Conservation (phyloP, 2,113 vertebrate genomes). For the Pungitius pungitius region DNA sequence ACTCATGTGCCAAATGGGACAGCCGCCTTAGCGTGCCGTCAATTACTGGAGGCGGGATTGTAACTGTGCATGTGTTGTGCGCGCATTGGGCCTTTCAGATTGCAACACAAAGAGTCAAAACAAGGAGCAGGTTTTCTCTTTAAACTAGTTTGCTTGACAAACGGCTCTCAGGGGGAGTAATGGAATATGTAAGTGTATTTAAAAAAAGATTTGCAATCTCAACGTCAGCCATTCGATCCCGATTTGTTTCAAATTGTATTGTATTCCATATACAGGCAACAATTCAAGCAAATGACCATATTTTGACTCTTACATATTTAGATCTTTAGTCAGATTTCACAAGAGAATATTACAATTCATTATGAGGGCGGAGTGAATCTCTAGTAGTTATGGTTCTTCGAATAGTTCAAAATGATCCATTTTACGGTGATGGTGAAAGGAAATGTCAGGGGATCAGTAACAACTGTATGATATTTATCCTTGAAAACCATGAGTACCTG, state of each 20-base stretch:
- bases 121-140: background rate
- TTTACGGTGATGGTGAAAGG: background rate
- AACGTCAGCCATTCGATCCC: background rate
- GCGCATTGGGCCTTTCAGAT: background rate
- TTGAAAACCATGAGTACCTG: background rate
- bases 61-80: slow-evolving; percentile 1
- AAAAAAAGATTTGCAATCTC: slow-evolving; percentile 20
- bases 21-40: background rate
- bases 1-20: background rate
- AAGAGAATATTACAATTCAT: background rate
- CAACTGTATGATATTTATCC: background rate
- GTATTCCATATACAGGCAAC: background rate
- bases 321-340: background rate
- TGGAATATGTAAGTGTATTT: slow-evolving; percentile 22
- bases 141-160: background rate
- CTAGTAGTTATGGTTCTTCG: background rate
- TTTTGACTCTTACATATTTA: background rate
- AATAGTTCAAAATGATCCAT: background rate
- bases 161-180: slow-evolving; percentile 8
- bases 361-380: background rate
- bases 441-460: background rate
- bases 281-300: background rate
- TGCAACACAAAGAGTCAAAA: background rate
- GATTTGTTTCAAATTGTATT: slow-evolving; percentile 7
- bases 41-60: background rate